A percentile compares a stretch with the other conserved stretches of the same genome.
Conservation (phyloP, 2,888 invertebrate genomes). For the Noctua comes region DNA sequence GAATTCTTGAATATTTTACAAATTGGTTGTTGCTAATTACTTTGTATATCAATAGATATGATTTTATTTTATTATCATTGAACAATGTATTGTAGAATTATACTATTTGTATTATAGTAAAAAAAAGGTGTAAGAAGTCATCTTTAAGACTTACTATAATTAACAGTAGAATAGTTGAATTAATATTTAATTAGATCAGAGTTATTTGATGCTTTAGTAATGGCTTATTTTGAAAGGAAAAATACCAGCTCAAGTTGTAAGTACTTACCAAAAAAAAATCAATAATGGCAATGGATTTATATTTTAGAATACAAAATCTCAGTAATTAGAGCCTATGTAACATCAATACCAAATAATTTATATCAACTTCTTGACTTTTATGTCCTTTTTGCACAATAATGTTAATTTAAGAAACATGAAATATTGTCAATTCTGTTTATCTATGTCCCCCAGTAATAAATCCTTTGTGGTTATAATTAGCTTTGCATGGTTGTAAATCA, state of each 20-base stretch:
- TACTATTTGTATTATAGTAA: slow-evolving; percentile 7
- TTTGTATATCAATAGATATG: slow-evolving; percentile 15
- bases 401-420: slow-evolving; percentile 74
- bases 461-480: slow-evolving; percentile 23
- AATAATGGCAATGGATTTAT: slow-evolving; percentile 12
- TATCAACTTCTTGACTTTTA: neutral
- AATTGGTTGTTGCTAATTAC: slow-evolving; percentile 20
- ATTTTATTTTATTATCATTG: slow-evolving; percentile 13
- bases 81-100: slow-evolving; percentile 9
- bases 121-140: neutral
- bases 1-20: slow-evolving; percentile 12
- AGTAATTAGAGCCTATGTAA: slow-evolving; percentile 22
- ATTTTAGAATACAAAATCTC: slow-evolving; percentile 14
- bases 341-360: slow-evolving; percentile 34
- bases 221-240: slow-evolving; percentile 19
- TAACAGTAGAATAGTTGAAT: neutral
- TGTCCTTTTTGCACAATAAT: slow-evolving; percentile 66
- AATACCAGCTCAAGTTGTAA: slow-evolving; percentile 7
- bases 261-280: slow-evolving; percentile 3
- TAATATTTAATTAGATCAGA: neutral
- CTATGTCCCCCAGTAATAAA: neutral
- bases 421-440: slow-evolving; percentile 49
- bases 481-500: slow-evolving; percentile 22
- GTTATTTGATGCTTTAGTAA: neutral
- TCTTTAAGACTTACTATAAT: neutral